A percentile compares a stretch with the other conserved stretches of the same genome.
phyloP scores from a whole-genome alignment of 2,113 vertebrate species.

The Baryphthengus martii region DNA sequence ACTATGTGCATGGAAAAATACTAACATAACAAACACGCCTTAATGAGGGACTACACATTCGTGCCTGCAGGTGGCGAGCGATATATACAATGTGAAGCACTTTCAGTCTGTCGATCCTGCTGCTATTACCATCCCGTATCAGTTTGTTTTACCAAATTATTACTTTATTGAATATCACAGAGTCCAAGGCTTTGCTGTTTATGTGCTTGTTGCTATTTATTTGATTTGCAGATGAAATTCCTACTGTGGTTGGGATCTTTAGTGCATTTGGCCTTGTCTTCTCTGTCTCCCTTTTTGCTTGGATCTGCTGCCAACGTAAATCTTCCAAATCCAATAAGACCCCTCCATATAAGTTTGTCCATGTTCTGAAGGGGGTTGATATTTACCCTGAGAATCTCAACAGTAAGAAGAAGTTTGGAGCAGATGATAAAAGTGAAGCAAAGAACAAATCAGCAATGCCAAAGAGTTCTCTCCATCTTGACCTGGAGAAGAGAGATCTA shows the following conservation, averaged over 20 bases:
- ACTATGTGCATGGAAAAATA: slow-evolving; percentile 3
- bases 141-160: not conserved
- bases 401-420: slow-evolving; percentile 92
- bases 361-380: slow-evolving; percentile 97
- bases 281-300: slow-evolving; percentile 91
- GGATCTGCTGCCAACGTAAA: slow-evolving; percentile 98
- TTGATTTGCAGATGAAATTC: slow-evolving; percentile 86
- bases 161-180: not conserved
- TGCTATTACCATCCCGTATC: not conserved
- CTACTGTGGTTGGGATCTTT: slow-evolving; percentile 89
- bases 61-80: slow-evolving; percentile 35
- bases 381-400: slow-evolving; percentile 95
- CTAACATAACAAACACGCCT: not conserved
- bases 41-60: not conserved
- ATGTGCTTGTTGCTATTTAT: slow-evolving; percentile 58
- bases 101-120: not conserved
- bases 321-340: slow-evolving; percentile 91
- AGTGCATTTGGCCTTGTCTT: slow-evolving; percentile 95
- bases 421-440: slow-evolving; percentile 75
- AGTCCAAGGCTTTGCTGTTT: not conserved
- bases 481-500: slow-evolving; percentile 92
- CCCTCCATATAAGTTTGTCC: slow-evolving; percentile 96
- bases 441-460: slow-evolving; percentile 75
- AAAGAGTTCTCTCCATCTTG: slow-evolving; percentile 85
- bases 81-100: not conserved